These are phyloP conservation scores for Dipodomys stephensi DNA, from an alignment of 2,113 vertebrate genomes.

Conservation along the genomic window DNA sequence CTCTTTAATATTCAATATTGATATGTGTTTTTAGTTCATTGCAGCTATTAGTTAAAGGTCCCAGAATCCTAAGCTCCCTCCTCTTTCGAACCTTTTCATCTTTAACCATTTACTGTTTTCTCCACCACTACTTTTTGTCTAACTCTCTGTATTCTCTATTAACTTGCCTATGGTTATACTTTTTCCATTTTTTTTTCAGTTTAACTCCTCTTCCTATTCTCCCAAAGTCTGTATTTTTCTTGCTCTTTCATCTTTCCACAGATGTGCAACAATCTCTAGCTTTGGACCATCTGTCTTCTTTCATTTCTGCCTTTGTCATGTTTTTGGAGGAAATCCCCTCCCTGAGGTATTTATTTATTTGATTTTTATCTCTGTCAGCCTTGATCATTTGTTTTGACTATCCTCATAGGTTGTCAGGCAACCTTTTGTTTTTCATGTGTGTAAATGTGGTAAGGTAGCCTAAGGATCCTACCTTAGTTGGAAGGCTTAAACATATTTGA, in stretches of 20 bases:
- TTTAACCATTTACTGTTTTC: not conserved
- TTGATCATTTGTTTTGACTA: not conserved
- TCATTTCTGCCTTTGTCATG: not conserved
- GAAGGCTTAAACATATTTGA: not conserved
- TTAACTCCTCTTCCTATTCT: not conserved
- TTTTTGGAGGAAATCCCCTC: not conserved
- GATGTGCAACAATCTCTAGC: not conserved
- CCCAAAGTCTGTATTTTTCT: not conserved
- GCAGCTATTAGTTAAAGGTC: not conserved
- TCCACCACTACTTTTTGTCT: not conserved
- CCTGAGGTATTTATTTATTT: not conserved
- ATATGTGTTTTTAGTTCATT: not conserved
- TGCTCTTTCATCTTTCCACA: not conserved
- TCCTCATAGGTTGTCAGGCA: not conserved
- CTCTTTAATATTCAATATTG: not conserved
- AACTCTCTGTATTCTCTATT: not conserved
- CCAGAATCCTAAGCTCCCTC: not conserved
- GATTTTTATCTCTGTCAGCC: not conserved
- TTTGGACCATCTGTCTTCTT: not conserved
- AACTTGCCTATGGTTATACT: not conserved
- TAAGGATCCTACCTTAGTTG: not conserved
- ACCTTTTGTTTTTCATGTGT: not conserved
- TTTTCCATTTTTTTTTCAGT: too few species aligned
- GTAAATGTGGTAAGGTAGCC: not conserved
- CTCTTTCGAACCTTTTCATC: not conserved